Conservation (phyloP, 2,797 vertebrate species). For the Enteromius afrohamiltoni region DNA sequence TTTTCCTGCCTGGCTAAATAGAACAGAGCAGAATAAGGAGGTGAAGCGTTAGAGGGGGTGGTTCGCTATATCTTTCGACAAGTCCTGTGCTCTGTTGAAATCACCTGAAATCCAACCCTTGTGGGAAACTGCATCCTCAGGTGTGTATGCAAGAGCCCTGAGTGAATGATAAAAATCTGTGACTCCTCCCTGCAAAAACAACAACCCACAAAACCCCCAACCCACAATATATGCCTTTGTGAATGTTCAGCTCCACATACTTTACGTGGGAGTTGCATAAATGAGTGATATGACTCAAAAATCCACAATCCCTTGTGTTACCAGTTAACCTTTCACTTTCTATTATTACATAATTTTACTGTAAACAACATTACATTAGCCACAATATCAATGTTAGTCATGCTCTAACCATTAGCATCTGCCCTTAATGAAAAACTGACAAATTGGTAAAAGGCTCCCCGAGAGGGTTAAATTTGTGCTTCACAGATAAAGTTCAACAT, state of each 20-base stretch:
- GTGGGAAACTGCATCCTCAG: constrained; percentile 79
- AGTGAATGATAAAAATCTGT: constrained; percentile 48
- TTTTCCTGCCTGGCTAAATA: constrained; percentile 76
- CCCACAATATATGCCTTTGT: background rate
- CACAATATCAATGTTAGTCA: background rate
- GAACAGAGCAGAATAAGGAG: constrained; percentile 63
- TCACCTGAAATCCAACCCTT: constrained; percentile 79
- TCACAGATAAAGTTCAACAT: no score
- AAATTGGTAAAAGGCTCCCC: background rate
- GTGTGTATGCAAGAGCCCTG: constrained; percentile 68
- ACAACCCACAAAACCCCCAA: constrained; percentile 16
- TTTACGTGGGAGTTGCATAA: constrained; percentile 6
- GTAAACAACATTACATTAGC: constrained; percentile 10
- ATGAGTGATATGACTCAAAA: constrained; percentile 14
- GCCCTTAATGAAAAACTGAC: background rate
- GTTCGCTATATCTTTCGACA: constrained; percentile 72
- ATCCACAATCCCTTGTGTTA: background rate
- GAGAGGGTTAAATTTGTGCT: no score
- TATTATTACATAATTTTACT: background rate
- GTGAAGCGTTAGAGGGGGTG: constrained; percentile 33
- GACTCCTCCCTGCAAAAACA: constrained; percentile 36
- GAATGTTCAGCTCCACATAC: background rate
- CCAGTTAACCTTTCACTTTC: background rate
- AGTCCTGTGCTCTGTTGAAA: constrained; percentile 69
- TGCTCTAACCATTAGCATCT: background rate